Evolutionary conservation across 2,888 invertebrate species (phyloP), one percentile per base, ranked within the genome.

Genomic region (Norana najaformis): DNA sequence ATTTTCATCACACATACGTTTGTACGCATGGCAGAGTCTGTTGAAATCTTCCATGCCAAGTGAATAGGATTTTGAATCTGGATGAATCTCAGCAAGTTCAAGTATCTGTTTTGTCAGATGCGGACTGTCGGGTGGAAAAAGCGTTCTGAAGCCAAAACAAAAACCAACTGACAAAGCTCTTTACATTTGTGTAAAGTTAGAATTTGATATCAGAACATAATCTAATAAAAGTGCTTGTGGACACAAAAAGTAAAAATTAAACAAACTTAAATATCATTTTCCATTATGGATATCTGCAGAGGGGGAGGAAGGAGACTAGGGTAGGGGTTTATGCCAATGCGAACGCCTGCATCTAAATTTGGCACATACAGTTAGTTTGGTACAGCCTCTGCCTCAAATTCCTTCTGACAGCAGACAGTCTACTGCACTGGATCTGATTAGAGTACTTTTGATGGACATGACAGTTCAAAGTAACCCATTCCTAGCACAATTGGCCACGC

Each of bases 41-140:
- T 96, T 96, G 94, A 97, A 97, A 93, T 98, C 98, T 90, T 96
- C 96, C 90, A 97, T 96, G 0, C 96, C 96, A 89, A 98, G 95
- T 94, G 97, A 96, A 93, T 96, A 97, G 0, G 98, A 96, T 93
- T 97, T 96, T 0, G 96, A 95, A 0, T 96, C 95, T 0, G 96
- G 96, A 93, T 97, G 96, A 0, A 98, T 95, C 90, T 97, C 97
- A 0, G 98, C 96, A 90, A 96, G 94, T 91, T 96, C 95, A 93
- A 97, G 97, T 95, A 98, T 96, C 94, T 96, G 96, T 2, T 95
- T 93, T 11, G 96, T 96, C 92, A 97, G 96, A 92, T 97, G 96
- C 8, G 96, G 95, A 90, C 97, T 95, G 11, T 97, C 96, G 90
- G 96, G 95, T 0, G 98, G 98, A 94, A 98, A 97, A 82, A 98